Percentiles rank a stretch among this genome's conserved stretches.
Conservation (phyloP, 2,797 vertebrate genomes). For the Enteromius treurensis region DNA sequence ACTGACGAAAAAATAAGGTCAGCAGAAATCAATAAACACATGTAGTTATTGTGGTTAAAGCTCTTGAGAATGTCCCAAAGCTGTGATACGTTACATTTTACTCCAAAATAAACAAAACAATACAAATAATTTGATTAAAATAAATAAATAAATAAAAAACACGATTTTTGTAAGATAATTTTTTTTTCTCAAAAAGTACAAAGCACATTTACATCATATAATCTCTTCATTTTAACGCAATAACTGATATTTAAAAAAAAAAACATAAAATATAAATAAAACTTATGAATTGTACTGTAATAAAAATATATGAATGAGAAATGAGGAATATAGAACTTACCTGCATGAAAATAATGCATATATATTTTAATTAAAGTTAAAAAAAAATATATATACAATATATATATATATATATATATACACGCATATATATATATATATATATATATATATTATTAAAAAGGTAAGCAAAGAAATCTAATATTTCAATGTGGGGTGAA, state of each 20-base stretch:
- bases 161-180: no score
- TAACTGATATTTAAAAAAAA: background rate
- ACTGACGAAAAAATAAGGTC: slow-evolving; percentile 5
- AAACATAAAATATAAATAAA: background rate
- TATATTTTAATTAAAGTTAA: no score
- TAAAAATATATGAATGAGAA: background rate
- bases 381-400: no score
- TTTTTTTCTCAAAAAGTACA: background rate
- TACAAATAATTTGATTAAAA: background rate
- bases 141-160: no score
- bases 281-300: background rate
- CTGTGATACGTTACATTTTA: background rate
- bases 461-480: background rate
- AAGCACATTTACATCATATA: background rate
- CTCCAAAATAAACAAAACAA: background rate
- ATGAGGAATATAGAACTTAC: background rate
- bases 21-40: slow-evolving; percentile 24
- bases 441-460: background rate
- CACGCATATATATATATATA: no score
- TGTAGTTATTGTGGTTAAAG: background rate
- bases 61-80: background rate
- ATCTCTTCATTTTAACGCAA: background rate
- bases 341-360: background rate
- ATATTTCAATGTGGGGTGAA: background rate
- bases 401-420: no score